Conservation (phyloP, 2,113 vertebrate genomes). For the Pangasianodon gigas region DNA sequence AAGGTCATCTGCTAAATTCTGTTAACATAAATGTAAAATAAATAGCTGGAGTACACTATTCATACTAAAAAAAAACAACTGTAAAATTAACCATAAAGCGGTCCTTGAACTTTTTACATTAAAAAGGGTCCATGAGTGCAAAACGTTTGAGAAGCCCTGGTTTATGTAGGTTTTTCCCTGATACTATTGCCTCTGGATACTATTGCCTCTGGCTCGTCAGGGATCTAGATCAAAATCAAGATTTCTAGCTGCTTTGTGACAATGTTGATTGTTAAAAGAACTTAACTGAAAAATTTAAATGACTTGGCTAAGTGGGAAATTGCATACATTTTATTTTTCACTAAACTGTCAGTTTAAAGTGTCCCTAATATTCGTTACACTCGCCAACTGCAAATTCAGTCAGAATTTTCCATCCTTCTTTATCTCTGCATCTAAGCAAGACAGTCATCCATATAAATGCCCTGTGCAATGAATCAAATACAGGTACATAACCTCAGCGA, state of each 20-base stretch:
- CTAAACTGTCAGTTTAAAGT: background rate
- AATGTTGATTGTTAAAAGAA: background rate
- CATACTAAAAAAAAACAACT: too few species aligned
- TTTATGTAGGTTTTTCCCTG: background rate
- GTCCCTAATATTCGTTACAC: background rate
- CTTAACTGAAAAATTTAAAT: background rate
- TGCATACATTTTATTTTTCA: background rate
- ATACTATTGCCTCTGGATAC: background rate
- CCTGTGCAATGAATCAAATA: background rate
- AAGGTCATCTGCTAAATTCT: background rate
- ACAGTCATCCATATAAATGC: background rate
- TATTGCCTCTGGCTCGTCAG: background rate
- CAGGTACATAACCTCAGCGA: slow-evolving; percentile 42
- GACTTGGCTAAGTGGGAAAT: background rate
- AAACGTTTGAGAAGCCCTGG: background rate
- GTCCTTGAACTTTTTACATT: too few species aligned
- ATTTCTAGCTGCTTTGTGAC: background rate
- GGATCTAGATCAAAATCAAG: background rate
- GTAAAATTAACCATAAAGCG: too few species aligned
- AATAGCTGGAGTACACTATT: too few species aligned
- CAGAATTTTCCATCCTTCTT: background rate
- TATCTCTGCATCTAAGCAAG: background rate
- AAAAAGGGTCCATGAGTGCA: too few species aligned
- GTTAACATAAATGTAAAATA: too few species aligned
- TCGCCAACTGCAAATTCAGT: background rate